These are phyloP conservation scores for Rhinogobius similis DNA, from an alignment of 2,113 vertebrate genomes.

Conservation along the genomic window DNA sequence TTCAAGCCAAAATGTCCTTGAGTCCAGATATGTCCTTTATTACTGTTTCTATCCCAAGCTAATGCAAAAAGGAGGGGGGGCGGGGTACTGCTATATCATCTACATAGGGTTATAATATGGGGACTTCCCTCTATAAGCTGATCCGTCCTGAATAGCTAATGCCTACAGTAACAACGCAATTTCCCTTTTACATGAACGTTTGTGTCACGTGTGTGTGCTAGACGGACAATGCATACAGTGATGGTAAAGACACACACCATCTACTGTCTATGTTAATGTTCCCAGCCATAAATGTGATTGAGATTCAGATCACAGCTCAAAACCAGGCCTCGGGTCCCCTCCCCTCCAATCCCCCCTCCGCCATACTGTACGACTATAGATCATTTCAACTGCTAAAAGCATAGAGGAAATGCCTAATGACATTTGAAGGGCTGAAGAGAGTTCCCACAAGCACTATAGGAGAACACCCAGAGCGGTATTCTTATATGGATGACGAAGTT, in stretches of 20 bases:
- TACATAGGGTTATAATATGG: constrained; percentile 33
- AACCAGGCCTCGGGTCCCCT: constrained; percentile 12
- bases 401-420: constrained; percentile 57
- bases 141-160: constrained; percentile 30
- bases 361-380: constrained; percentile 43
- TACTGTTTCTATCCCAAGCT: constrained; percentile 44
- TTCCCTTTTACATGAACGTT: constrained; percentile 5
- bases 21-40: constrained; percentile 58
- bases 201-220: constrained; percentile 7
- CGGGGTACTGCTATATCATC: constrained; percentile 41
- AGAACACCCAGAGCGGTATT: constrained; percentile 9
- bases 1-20: constrained; percentile 65
- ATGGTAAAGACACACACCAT: constrained; percentile 25
- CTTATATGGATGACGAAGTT: constrained; percentile 9
- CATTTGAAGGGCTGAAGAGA: constrained; percentile 63
- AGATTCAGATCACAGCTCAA: constrained; percentile 49
- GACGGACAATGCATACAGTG: constrained; percentile 12
- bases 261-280: constrained; percentile 39
- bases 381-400: constrained; percentile 52
- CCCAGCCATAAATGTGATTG: constrained; percentile 39
- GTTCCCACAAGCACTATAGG: constrained; percentile 36
- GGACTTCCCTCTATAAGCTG: constrained; percentile 23
- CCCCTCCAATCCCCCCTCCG: constrained; percentile 32
- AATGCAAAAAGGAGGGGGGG: constrained; percentile 36
- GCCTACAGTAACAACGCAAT: constrained; percentile 30